Evolutionary conservation across 2,888 invertebrate genomes (phyloP), one percentile per base, ranked within the genome.

Genomic region (Gymnosoma rotundatum): DNA sequence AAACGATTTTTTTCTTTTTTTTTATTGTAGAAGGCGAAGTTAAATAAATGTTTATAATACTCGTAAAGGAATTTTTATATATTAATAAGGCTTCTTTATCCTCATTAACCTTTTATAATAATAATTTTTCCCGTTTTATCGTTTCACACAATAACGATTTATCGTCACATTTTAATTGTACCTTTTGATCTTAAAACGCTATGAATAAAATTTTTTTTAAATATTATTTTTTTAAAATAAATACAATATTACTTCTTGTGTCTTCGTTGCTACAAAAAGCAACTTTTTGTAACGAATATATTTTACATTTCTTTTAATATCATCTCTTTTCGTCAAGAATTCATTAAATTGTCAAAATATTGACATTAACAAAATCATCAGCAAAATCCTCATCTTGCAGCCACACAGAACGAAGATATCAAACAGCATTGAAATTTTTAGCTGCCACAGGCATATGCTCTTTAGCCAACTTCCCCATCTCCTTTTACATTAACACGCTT

Each of bases 301-400:
- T 56, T 78, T 56, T 52, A 61, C 36, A 50, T 61, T 38, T 45
- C 36, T 73, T 36, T 61, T 14, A 32, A 32, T 58, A 67, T 60
- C 21, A 12, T 42, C 14, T 66, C 66, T 74, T 81, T 67, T 64
- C 54, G 60, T 72, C 48, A 76, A 67, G 69, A 83, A 86, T 83
- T 86, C 87, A 87, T 87, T 87, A 87, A 85, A 86, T 82, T 87
- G 83, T 83, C 85, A 86, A 85, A 87, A 86, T 87, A 86, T 87
- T 87, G 85, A 87, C 87, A 82, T 85, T 85, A 81, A 82, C 42
- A 66, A 81, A 81, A 75, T 73, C 69, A 64, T 60, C 66, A 63
- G 0, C 67, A 42, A 9, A 50, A 14, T 54, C n/a, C n/a, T n/a
- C 20, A 9, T 42, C 9, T 12, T 42, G 42, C 42, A 12, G 42